Base-by-base conservation (phyloP, 2,888 invertebrate genomes). In the Stenodera caucasica region DNA sequence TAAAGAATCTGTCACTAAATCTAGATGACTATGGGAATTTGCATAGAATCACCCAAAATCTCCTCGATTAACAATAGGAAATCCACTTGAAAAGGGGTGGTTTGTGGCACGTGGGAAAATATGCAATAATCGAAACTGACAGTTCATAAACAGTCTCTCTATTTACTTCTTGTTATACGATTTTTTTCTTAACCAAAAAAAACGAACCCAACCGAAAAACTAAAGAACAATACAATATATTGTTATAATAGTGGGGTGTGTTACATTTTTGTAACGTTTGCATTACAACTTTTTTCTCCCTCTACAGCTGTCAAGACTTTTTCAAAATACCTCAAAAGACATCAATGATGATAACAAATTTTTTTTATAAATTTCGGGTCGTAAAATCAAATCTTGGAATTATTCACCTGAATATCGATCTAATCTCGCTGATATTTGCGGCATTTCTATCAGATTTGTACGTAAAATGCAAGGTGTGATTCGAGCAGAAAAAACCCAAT, bases 241-340 rank as follows among this genome's bases (percentile, higher is more conserved):
- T 49, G 54, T 30, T 54, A 37, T 55, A 70, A 68, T 73, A 73
- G 7, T 40, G 37, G 37, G 37, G 37, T 40, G 37, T 40, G 2
- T 71, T 61, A 64, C 55, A 61, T 68, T 72, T 74, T 75, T 75
- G 75, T 75, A 75, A 75, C 75, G 74, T 74, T 75, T 74, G 70
- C 65, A 68, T 67, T 67, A 73, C 69, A 70, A 71, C 67, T 40
- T 40, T 40, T 40, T 40, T 40, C 9, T 18, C 45, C 64, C 58
- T 53, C 53, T 37, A 65, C 70, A 71, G 70, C 70, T 72, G 70
- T 71, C 72, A 72, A 65, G 66, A 37, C 8, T 15, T 18, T 18
- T 18, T 3, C 5, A 14, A 40, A 40, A 40, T 18, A 18, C 37
- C 37, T 8, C 3, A n/a, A n/a, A n/a, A n/a, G n/a, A n/a, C n/a